A percentile compares a stretch with the other conserved stretches of the same genome.
Evolutionary conservation across 2,888 invertebrate species (phyloP).

Genomic region (Sericinus montela): DNA sequence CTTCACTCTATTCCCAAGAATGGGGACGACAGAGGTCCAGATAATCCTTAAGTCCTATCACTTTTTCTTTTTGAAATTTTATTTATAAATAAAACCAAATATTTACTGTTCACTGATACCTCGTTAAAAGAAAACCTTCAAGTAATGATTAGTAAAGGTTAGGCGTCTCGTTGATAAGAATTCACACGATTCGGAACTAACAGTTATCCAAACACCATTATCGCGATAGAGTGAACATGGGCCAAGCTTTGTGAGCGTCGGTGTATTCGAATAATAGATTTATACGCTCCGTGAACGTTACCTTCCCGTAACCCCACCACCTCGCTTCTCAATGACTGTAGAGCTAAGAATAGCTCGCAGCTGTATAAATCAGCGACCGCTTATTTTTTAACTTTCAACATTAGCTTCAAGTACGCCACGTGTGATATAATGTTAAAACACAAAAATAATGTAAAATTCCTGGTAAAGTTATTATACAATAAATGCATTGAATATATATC

Average conservation of each 20-base stretch:
- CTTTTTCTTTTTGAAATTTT: no score
- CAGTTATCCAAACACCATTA: slow-evolving; percentile 1
- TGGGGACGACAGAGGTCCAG: no score
- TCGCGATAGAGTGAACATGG: slow-evolving; percentile 1
- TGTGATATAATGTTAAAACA: not conserved
- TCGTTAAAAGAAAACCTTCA: no score
- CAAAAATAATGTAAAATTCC: not conserved
- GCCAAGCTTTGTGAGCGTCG: not conserved
- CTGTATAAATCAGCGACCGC: slow-evolving; percentile 17
- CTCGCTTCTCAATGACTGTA: slow-evolving; percentile 1
- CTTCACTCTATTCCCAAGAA: no score
- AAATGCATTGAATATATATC: no score
- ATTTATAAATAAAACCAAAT: no score
- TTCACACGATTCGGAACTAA: no score
- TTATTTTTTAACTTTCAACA: slow-evolving; percentile 9
- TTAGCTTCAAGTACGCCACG: not conserved
- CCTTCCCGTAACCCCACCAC: slow-evolving; percentile 11
- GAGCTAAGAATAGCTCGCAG: slow-evolving; percentile 13
- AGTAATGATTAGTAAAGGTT: no score
- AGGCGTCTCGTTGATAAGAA: no score
- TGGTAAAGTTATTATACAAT: no score
- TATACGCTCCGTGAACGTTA: not conserved
- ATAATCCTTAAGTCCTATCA: no score
- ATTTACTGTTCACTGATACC: no score
- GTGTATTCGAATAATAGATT: slow-evolving; percentile 6